Percentiles rank a stretch among this genome's conserved stretches.
Conservation (phyloP, 2,797 vertebrate species). For the Chlorospingus semifuscus region DNA sequence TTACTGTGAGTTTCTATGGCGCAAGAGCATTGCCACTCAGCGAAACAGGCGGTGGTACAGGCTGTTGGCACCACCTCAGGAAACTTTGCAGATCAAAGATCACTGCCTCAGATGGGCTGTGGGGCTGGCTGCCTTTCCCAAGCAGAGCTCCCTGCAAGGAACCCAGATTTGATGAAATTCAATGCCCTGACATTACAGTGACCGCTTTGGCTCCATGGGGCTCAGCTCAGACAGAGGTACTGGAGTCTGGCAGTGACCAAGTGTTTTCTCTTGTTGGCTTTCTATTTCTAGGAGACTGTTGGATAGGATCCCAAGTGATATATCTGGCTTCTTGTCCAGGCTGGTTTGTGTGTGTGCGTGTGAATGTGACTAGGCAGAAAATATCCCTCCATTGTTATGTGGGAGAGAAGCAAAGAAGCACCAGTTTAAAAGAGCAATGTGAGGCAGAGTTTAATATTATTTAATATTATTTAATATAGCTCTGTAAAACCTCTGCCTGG, state of each 20-base stretch:
- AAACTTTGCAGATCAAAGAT: slow-evolving; percentile 18
- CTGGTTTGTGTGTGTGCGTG: neutral
- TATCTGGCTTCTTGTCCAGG: slow-evolving; percentile 60
- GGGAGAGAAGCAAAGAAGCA: slow-evolving; percentile 7
- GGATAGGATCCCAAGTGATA: slow-evolving; percentile 28
- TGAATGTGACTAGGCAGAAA: slow-evolving; percentile 63
- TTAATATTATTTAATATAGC: too few relatives aligned
- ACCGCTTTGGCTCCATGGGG: neutral
- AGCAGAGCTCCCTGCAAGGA: neutral
- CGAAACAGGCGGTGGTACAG: neutral
- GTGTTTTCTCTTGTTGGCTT: slow-evolving; percentile 14
- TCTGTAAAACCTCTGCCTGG: neutral
- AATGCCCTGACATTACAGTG: slow-evolving; percentile 4
- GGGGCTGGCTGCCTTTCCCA: neutral
- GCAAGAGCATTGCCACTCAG: neutral
- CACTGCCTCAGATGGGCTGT: neutral
- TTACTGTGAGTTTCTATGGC: neutral
- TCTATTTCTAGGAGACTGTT: slow-evolving; percentile 63
- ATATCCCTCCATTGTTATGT: slow-evolving; percentile 18
- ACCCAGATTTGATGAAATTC: neutral
- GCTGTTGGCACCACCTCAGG: neutral
- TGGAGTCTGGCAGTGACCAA: slow-evolving; percentile 20
- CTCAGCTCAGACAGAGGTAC: neutral
- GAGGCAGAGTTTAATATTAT: neutral
- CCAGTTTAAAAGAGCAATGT: neutral